Base-by-base conservation (phyloP, 2,113 vertebrate genomes). In the Procavia capensis region DNA sequence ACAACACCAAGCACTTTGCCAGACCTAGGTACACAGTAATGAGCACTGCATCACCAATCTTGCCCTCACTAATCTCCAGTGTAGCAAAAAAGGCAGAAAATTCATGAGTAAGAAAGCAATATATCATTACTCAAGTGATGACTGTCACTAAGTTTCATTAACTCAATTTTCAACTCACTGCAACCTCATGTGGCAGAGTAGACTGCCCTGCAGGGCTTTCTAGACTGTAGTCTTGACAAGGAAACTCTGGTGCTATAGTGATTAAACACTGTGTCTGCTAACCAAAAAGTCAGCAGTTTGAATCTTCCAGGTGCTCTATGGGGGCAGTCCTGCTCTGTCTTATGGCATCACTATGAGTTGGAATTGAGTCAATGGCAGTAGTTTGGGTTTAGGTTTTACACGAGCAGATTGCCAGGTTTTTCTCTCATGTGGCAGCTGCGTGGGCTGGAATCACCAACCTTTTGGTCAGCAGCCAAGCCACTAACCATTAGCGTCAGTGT, bases 31-130 rank as follows among this genome's bases (percentile, higher is more conserved):
- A 43, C 31, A 36, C 24, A 31, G 10, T 45, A 10, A 50, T 22
- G 68, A 54, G 34, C 13, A 19, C 43, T 43, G 34, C 20, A n/a
- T 41, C 5, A 57, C 1, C n/a, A 81, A 29, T 1, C 31, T 47
- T 78, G 19, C 39, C 34, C 85, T 90, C n/a, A 31, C 17, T 20
- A 59, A 43, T 45, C 63, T 72, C 29, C 17, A 57, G 24, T n/a
- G 9, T 19, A 68, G 36, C 25, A 91, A 31, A 83, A 90, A 88
- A 92, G 11, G 64, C 25, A 87, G 59, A 91, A 94, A 84, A 75
- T 61, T 36, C 88, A 29, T 74, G 45, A 72, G 10, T 29, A 61
- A 72, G 6, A 45, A 34, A 29, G 3, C 11, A 80, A 24, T 36
- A 27, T n/a, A 61, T 10, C 36, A 8, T 61, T 75, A 80, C 27